A percentile compares a stretch with the other conserved stretches of the same genome.
These are phyloP conservation scores for Bimastos eiseni DNA, from an alignment of 2,888 invertebrate genomes.

Conservation along the genomic window DNA sequence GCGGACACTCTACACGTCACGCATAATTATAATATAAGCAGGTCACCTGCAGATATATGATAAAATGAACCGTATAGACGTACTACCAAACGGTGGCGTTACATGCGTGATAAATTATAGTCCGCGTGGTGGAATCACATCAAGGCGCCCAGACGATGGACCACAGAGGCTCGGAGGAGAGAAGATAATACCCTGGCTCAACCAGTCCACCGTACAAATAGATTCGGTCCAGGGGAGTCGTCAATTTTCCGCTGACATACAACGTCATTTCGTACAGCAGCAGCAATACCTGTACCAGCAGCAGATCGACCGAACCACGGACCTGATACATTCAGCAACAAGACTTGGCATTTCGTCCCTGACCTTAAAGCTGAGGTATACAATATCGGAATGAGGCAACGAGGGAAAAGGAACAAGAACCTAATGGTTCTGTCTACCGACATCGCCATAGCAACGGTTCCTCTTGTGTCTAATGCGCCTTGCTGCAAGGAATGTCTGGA, in stretches of 20 bases:
- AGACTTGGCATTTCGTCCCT: too few relatives aligned
- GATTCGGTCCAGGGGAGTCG: not conserved
- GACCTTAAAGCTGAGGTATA: too few relatives aligned
- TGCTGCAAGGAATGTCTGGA: too few relatives aligned
- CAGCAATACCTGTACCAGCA: not conserved
- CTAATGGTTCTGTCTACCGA: too few relatives aligned
- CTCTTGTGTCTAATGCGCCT: too few relatives aligned
- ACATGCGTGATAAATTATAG: not conserved
- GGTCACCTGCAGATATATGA: not conserved
- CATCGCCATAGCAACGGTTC: too few relatives aligned
- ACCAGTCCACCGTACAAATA: not conserved
- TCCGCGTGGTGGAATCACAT: not conserved
- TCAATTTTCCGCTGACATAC: constrained; percentile 4
- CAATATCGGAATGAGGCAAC: too few relatives aligned
- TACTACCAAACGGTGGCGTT: not conserved
- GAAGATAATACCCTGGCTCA: not conserved
- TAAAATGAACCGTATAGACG: not conserved
- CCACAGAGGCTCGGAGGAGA: not conserved
- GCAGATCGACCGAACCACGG: not conserved
- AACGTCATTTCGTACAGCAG: not conserved
- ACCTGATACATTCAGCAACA: not conserved
- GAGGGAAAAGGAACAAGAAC: too few relatives aligned
- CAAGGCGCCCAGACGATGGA: not conserved
- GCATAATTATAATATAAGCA: not conserved
- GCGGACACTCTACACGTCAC: not conserved